Percentiles rank a stretch among this genome's conserved stretches.
These are phyloP conservation scores for Drosophila lini DNA, from an alignment of 1,140 invertebrate species.

Conservation along the genomic window DNA sequence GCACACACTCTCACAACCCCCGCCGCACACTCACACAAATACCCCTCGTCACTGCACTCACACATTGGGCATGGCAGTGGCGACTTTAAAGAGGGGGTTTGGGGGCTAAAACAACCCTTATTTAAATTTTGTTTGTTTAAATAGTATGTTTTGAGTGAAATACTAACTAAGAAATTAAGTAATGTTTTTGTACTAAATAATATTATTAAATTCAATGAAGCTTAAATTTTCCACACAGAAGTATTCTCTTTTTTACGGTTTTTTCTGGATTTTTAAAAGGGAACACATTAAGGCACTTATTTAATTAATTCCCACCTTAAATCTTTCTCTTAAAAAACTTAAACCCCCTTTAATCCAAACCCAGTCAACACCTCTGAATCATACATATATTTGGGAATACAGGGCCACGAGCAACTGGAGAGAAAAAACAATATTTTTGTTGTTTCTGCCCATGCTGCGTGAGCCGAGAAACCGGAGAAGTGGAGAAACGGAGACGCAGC, in stretches of 20 bases:
- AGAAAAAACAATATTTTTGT: slow-evolving; percentile 43
- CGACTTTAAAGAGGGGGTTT: neutral
- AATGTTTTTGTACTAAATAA: too few relatives aligned
- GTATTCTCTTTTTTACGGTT: too few relatives aligned
- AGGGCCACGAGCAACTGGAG: slow-evolving; percentile 58
- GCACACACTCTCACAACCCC: slow-evolving; percentile 44
- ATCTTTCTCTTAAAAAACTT: accelerated
- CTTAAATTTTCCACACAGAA: too few relatives aligned
- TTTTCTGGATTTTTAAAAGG: neutral
- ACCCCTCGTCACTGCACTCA: slow-evolving; percentile 21
- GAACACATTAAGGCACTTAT: too few relatives aligned
- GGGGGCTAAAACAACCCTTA: neutral
- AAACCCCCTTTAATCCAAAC: neutral
- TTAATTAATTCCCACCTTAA: too few relatives aligned
- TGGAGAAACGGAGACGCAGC: slow-evolving; percentile 37
- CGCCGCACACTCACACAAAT: slow-evolving; percentile 28
- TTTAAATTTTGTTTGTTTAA: neutral
- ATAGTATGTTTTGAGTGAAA: neutral
- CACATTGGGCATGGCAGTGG: slow-evolving; percentile 14
- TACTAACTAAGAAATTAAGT: neutral
- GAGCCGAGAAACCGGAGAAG: slow-evolving; percentile 37
- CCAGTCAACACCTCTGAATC: neutral
- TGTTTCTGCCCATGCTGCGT: slow-evolving; percentile 45
- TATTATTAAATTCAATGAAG: too few relatives aligned
- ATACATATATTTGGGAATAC: slow-evolving; percentile 68